These are phyloP conservation scores for Sebastes matsubarae DNA, from an alignment of 2,797 vertebrate species.

Conservation along the genomic window DNA sequence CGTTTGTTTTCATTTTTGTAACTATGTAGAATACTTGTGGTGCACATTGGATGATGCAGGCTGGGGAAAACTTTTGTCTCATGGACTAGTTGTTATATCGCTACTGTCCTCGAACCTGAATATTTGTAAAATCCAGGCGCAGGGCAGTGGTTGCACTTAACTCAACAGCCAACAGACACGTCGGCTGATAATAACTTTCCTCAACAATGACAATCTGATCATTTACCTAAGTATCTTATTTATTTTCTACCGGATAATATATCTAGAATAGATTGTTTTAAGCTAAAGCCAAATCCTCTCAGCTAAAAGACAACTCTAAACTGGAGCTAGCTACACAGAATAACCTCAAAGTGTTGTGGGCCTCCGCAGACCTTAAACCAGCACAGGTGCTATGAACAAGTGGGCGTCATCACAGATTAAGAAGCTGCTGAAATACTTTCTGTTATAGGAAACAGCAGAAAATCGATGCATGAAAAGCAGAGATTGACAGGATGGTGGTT, in stretches of 20 bases:
- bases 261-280: slow-evolving; percentile 28
- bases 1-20: neutral
- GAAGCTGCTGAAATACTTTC: slow-evolving; percentile 25
- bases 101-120: neutral
- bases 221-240: slow-evolving; percentile 34
- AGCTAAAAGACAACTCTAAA: neutral
- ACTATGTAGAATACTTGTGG: neutral
- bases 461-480: neutral
- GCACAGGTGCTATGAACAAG: slow-evolving; percentile 19
- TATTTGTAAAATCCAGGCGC: neutral
- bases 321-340: neutral
- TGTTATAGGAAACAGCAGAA: neutral
- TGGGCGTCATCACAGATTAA: neutral
- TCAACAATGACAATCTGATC: slow-evolving; percentile 49
- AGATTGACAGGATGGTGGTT: neutral
- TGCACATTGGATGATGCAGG: neutral
- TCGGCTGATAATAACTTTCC: neutral
- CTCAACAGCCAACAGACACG: neutral
- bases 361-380: neutral
- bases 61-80: neutral
- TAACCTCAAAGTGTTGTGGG: neutral
- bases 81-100: neutral
- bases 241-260: slow-evolving; percentile 46
- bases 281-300: slow-evolving; percentile 53
- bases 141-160: neutral